These are phyloP conservation scores for Orchestia grillus DNA, from an alignment of 1,140 invertebrate species.

Conservation along the genomic window DNA sequence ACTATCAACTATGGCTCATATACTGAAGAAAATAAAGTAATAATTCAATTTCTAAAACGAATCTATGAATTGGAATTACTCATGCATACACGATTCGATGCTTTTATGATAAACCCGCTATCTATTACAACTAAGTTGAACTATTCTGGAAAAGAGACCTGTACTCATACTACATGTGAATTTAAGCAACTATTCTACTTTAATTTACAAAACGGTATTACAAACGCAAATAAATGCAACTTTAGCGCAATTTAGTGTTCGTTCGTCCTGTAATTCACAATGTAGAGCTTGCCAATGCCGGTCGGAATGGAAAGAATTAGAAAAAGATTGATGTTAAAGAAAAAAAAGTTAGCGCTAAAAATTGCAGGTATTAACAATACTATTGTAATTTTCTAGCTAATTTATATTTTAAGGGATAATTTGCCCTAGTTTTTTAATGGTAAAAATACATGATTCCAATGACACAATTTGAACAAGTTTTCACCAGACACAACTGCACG, in stretches of 20 bases:
- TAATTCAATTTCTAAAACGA: not conserved
- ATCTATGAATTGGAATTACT: not conserved
- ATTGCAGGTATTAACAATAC: not conserved
- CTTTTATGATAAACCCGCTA: not conserved
- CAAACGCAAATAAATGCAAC: not conserved
- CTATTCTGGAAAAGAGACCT: not conserved
- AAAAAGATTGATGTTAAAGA: not conserved
- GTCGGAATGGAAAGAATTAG: not conserved
- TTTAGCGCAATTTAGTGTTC: not conserved
- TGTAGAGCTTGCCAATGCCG: not conserved
- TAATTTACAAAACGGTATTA: not conserved
- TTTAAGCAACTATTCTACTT: slow-evolving; percentile 2
- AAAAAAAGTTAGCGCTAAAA: not conserved
- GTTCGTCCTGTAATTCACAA: not conserved
- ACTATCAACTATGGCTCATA: not conserved
- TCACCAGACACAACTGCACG: not conserved
- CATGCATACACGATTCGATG: slow-evolving; percentile 7
- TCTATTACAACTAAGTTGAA: not conserved
- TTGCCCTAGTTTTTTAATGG: not conserved
- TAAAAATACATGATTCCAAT: not conserved
- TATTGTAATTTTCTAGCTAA: not conserved
- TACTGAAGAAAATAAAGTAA: not conserved
- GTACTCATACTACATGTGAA: not conserved
- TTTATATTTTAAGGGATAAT: not conserved
- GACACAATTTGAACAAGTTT: not conserved